These are phyloP conservation scores for Schlechtendalia chinensis DNA, from an alignment of 1,140 invertebrate species.

Conservation along the genomic window DNA sequence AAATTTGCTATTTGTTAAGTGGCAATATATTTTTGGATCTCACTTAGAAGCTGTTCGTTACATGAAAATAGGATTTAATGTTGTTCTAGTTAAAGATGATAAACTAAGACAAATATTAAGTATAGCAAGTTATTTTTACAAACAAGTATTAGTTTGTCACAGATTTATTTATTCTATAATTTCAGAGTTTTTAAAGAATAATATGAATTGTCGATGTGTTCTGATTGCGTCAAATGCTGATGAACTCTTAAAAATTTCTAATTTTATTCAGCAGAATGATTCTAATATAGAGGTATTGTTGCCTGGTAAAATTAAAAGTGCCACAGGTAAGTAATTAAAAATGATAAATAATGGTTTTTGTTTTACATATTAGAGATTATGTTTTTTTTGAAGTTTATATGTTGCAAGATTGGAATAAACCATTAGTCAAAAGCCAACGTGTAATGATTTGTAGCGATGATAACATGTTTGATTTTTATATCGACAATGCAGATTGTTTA, in stretches of 20 bases:
- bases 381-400: constrained; percentile 22
- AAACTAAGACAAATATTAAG: constrained; percentile 18
- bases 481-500: constrained; percentile 30
- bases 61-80: constrained; percentile 9
- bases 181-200: constrained; percentile 12
- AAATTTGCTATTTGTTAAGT: constrained; percentile 3
- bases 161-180: background rate
- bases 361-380: background rate
- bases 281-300: constrained; percentile 12
- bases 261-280: background rate
- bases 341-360: background rate
- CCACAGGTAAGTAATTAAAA: background rate
- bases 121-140: background rate
- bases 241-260: background rate
- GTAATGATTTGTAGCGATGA: constrained; percentile 36
- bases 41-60: constrained; percentile 35
- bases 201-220: background rate
- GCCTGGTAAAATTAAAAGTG: background rate
- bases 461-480: constrained; percentile 31
- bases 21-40: constrained; percentile 44
- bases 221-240: constrained; percentile 8
- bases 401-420: background rate
- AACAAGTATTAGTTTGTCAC: background rate
- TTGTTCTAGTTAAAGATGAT: background rate
- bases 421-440: background rate